These are phyloP conservation scores for Aegithalos caudatus DNA, from an alignment of 2,113 vertebrate genomes.

Conservation along the genomic window DNA sequence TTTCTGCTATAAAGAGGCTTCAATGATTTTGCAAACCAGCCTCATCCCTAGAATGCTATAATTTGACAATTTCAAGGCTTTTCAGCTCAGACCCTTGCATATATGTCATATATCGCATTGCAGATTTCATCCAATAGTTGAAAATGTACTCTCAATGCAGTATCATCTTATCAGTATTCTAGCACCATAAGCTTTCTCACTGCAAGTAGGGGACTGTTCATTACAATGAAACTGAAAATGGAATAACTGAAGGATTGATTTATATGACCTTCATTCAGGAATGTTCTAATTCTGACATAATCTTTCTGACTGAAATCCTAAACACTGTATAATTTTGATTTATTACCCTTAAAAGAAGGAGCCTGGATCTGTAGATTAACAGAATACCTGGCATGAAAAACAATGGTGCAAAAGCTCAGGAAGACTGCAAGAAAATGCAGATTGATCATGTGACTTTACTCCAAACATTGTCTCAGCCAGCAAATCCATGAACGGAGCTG, in stretches of 20 bases:
- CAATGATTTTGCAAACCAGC: background rate
- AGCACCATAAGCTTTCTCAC: conserved; percentile 54
- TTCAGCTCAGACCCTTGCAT: background rate
- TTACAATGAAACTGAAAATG: conserved; percentile 59
- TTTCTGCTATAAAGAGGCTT: background rate
- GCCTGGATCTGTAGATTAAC: background rate
- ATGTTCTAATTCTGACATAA: conserved; percentile 63
- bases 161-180: conserved; percentile 68
- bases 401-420: conserved; percentile 24
- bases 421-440: conserved; percentile 61
- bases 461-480: conserved; percentile 53
- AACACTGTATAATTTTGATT: conserved; percentile 48
- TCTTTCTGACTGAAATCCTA: conserved; percentile 43
- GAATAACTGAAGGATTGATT: conserved; percentile 58
- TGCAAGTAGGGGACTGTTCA: conserved; percentile 46
- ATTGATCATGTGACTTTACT: conserved; percentile 44
- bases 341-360: conserved; percentile 21
- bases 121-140: conserved; percentile 41
- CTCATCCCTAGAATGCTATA: background rate
- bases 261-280: conserved; percentile 46
- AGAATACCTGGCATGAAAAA: conserved; percentile 19
- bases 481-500: background rate
- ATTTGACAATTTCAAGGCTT: conserved; percentile 16
- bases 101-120: conserved; percentile 42
- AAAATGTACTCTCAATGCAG: conserved; percentile 58